A percentile compares a stretch with the other conserved stretches of the same genome.
phyloP scores from a whole-genome alignment of 2,888 invertebrate species.

The Idaea dimidiata region DNA sequence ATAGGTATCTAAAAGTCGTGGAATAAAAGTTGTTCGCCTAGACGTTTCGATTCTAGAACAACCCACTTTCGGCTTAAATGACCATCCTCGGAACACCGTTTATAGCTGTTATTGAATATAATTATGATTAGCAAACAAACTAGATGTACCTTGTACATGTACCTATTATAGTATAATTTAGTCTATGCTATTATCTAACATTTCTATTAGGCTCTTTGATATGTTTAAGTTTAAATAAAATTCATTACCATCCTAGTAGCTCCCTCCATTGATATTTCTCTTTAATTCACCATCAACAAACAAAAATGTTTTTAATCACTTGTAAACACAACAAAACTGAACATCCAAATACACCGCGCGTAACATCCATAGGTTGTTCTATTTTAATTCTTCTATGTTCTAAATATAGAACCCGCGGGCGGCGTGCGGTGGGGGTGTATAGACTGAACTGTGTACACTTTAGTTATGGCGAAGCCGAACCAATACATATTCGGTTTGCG shows the following conservation, averaged over 20 bases:
- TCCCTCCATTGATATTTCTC: constrained; percentile 8
- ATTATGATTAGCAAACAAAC: no score
- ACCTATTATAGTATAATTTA: no score
- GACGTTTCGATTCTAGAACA: no score
- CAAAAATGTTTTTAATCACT: constrained; percentile 9
- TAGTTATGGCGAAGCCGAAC: constrained; percentile 50
- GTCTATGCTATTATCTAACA: neutral
- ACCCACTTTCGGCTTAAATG: no score
- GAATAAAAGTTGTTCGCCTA: no score
- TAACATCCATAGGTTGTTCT: constrained; percentile 39
- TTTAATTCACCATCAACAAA: constrained; percentile 18
- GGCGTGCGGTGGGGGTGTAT: constrained; percentile 20
- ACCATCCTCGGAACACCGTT: no score
- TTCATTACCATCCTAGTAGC: constrained; percentile 26
- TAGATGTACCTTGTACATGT: no score
- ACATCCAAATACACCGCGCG: constrained; percentile 14
- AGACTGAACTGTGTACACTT: constrained; percentile 18
- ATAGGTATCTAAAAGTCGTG: no score
- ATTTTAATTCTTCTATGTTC: constrained; percentile 70
- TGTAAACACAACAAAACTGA: constrained; percentile 19
- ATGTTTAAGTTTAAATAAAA: neutral
- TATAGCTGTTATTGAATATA: no score
- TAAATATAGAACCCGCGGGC: constrained; percentile 62
- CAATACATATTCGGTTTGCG: constrained; percentile 47
- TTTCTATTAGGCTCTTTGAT: neutral